Evolutionary conservation across 2,113 vertebrate genomes (phyloP).

Genomic region (Phalacrocorax aristotelis): DNA sequence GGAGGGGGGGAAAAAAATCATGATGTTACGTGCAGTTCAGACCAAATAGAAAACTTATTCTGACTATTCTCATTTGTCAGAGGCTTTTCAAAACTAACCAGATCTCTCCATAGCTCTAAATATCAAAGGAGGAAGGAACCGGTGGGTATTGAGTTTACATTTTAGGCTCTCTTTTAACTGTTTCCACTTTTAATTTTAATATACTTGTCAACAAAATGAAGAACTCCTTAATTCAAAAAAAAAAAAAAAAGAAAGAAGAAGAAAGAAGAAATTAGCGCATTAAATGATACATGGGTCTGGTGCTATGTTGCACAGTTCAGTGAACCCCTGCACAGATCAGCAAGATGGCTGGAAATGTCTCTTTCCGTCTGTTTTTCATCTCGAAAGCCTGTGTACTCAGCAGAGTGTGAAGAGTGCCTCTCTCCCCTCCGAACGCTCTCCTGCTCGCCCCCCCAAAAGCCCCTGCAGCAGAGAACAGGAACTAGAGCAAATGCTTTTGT

Average conservation of each 20-base stretch:
- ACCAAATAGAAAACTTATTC: constrained; percentile 72
- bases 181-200: constrained; percentile 60
- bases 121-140: constrained; percentile 27
- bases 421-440: constrained; percentile 76
- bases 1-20: background rate
- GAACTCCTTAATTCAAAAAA: constrained; percentile 2
- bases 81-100: constrained; percentile 68
- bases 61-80: constrained; percentile 71
- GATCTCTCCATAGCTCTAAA: constrained; percentile 46
- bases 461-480: constrained; percentile 89
- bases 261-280: constrained; percentile 57
- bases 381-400: constrained; percentile 80
- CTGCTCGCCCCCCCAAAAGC: constrained; percentile 72
- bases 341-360: constrained; percentile 82
- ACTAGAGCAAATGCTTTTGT: constrained; percentile 98
- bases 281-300: constrained; percentile 69
- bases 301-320: constrained; percentile 76
- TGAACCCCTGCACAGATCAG: constrained; percentile 76
- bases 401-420: constrained; percentile 88
- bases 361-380: constrained; percentile 85
- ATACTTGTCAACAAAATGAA: constrained; percentile 54
- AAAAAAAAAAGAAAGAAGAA: background rate
- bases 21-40: constrained; percentile 51
- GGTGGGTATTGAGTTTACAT: constrained; percentile 24
- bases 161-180: constrained; percentile 18